A percentile compares a stretch with the other conserved stretches of the same genome.
These are phyloP conservation scores for Ophiodon elongatus DNA, from an alignment of 2,113 vertebrate genomes.

Conservation along the genomic window DNA sequence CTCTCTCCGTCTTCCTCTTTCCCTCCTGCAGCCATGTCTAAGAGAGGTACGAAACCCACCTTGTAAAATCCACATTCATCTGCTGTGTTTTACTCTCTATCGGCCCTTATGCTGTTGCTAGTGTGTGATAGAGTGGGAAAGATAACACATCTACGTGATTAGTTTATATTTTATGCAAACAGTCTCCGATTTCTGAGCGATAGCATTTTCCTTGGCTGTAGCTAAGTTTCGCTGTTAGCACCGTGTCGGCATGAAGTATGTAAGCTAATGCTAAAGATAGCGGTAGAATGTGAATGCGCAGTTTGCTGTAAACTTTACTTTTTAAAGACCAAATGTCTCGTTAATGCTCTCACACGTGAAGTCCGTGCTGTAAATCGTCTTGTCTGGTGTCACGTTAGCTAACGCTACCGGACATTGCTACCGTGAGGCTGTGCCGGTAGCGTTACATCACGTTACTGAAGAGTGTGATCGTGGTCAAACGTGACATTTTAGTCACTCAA, in stretches of 20 bases:
- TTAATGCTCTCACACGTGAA: neutral
- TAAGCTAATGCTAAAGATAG: no score
- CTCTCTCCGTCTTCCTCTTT: conserved; percentile 78
- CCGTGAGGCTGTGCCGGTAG: neutral
- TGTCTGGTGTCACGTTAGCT: no score
- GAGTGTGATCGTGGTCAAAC: no score
- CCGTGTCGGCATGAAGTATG: neutral
- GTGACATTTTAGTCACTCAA: rapidly evolving
- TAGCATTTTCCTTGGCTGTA: conserved; percentile 15
- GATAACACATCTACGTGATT: rapidly evolving
- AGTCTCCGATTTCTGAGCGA: rapidly evolving
- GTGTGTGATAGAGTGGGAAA: neutral
- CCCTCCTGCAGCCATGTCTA: conserved; percentile 83
- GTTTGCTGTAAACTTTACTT: rapidly evolving
- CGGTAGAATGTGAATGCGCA: rapidly evolving
- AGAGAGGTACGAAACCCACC: conserved; percentile 81
- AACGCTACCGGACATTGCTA: neutral
- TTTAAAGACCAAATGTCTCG: rapidly evolving
- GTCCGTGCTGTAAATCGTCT: rapidly evolving
- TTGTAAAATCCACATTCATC: conserved; percentile 69
- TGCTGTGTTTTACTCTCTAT: neutral
- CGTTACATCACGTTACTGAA: neutral
- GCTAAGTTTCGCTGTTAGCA: conserved; percentile 65
- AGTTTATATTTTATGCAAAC: neutral
- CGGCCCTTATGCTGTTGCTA: neutral